Conservation (phyloP, 1,140 invertebrate genomes). For the Elymnias hypermnestra region DNA sequence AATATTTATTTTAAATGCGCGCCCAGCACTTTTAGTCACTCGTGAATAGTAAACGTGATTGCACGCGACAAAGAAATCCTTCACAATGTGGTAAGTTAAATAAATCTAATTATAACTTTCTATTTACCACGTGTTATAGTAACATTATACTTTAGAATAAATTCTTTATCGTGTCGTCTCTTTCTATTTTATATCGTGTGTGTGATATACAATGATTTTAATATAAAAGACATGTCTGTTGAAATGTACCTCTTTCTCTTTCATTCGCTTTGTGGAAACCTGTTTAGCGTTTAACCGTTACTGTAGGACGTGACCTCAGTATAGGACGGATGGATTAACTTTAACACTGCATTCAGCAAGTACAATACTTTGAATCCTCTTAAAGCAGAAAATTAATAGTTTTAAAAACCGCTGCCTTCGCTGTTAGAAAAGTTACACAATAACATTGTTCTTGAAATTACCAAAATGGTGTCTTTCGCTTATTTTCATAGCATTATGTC, state of each 20-base stretch:
- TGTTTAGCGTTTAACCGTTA: constrained; percentile 15
- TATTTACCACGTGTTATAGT: neutral
- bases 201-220: too few species aligned
- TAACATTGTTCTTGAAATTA: too few species aligned
- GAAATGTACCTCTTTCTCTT: too few species aligned
- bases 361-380: too few species aligned
- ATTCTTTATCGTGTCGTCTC: too few species aligned
- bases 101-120: neutral
- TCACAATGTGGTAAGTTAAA: constrained; percentile 19
- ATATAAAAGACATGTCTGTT: constrained; percentile 3
- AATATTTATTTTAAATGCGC: constrained; percentile 11
- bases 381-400: too few species aligned
- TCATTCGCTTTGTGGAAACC: constrained; percentile 1
- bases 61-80: constrained; percentile 16
- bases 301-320: constrained; percentile 2
- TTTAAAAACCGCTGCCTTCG: too few species aligned
- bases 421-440: too few species aligned
- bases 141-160: too few species aligned
- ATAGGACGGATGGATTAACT: neutral
- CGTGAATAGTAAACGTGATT: constrained; percentile 10
- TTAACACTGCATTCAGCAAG: neutral
- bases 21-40: constrained; percentile 16
- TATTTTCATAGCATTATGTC: too few species aligned
- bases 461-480: too few species aligned
- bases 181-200: too few species aligned